Percentiles rank a stretch among this genome's conserved stretches.
Conservation (phyloP, 1,140 invertebrate genomes). For the Zaprionus capensis region DNA sequence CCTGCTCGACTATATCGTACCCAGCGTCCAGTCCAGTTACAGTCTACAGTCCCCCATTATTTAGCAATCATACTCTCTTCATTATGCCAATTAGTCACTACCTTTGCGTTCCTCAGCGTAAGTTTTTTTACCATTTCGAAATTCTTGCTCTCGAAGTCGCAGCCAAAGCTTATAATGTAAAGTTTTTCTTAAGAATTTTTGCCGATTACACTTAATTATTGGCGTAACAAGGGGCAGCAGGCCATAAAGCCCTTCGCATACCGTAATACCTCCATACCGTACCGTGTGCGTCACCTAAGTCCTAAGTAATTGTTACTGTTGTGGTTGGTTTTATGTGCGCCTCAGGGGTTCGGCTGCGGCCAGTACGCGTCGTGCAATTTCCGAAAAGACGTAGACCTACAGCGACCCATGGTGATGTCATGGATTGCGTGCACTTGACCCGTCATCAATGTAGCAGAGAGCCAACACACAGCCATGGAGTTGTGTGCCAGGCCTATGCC, state of each 20-base stretch:
- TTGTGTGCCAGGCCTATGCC: background rate
- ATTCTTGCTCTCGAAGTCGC: conserved; percentile 8
- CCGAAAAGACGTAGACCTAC: conserved; percentile 10
- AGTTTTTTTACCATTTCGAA: conserved; percentile 2
- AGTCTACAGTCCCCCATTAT: conserved; percentile 2
- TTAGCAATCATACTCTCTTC: conserved; percentile 9
- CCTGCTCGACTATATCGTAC: background rate
- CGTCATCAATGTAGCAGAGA: conserved; percentile 73
- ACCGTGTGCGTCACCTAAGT: conserved; percentile 23
- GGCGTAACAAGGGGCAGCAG: conserved; percentile 5
- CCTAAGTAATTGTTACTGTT: conserved; percentile 29
- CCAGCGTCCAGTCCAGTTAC: background rate
- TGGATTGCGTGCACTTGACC: conserved; percentile 75
- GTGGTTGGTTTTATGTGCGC: conserved; percentile 4
- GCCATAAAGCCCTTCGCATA: conserved; percentile 1
- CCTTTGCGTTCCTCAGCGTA: background rate
- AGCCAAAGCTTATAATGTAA: background rate
- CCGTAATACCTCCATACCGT: background rate
- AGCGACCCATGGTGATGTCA: conserved; percentile 67
- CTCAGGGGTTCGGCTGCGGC: conserved; percentile 29
- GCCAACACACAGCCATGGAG: conserved; percentile 8
- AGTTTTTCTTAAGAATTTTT: conserved; percentile 17
- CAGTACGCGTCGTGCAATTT: conserved; percentile 35
- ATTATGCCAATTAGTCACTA: conserved; percentile 6
- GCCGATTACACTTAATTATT: conserved; percentile 20